phyloP scores from a whole-genome alignment of 2,113 vertebrate species.

The Puntigrus tetrazona region DNA sequence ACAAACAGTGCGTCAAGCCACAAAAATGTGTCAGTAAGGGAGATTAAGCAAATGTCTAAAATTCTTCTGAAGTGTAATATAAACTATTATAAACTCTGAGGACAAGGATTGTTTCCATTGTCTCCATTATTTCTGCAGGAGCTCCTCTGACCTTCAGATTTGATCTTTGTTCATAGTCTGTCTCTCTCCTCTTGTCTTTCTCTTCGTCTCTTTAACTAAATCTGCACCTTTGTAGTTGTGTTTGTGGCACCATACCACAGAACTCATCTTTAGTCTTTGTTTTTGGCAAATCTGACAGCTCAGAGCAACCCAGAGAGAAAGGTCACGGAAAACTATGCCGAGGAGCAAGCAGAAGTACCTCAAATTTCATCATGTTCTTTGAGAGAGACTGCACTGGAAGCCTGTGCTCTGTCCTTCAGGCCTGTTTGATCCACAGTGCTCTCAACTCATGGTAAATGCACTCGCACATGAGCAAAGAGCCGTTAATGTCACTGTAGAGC shows the following conservation, averaged over 20 bases:
- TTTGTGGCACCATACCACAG: constrained; percentile 58
- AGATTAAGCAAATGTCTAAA: constrained; percentile 49
- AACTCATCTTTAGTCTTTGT: constrained; percentile 62
- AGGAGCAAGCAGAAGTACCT: constrained; percentile 57
- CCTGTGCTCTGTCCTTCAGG: constrained; percentile 71
- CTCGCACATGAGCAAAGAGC: constrained; percentile 15
- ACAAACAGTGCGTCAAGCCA: too few relatives aligned
- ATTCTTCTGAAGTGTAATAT: constrained; percentile 77
- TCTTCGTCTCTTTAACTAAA: constrained; percentile 67
- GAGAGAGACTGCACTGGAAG: constrained; percentile 62
- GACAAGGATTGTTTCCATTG: constrained; percentile 26
- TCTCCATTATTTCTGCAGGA: background rate
- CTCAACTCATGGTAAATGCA: constrained; percentile 67
- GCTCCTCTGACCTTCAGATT: constrained; percentile 59
- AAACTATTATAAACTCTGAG: constrained; percentile 69
- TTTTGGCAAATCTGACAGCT: constrained; percentile 69
- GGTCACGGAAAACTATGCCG: constrained; percentile 67
- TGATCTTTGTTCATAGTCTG: constrained; percentile 58
- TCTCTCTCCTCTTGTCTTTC: constrained; percentile 55
- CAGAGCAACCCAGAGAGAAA: constrained; percentile 68
- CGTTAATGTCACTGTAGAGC: background rate
- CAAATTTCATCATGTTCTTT: constrained; percentile 52
- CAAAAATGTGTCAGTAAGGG: too few relatives aligned
- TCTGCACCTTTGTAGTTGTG: constrained; percentile 63
- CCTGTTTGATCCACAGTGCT: constrained; percentile 67